Evolutionary conservation across 2,888 invertebrate genomes (phyloP).

Genomic region (Polylopha cassiicola): DNA sequence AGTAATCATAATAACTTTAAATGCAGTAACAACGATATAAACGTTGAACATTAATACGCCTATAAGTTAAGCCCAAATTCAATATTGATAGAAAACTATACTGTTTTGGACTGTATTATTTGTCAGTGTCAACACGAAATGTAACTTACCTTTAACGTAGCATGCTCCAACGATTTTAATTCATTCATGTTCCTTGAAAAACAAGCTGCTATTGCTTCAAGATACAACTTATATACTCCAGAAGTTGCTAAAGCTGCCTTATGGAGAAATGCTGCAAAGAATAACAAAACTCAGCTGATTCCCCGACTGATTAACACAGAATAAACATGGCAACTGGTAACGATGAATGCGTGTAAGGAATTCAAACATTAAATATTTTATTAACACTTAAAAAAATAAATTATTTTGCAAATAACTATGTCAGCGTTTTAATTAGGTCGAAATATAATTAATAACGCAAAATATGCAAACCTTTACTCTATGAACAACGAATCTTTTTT

Average conservation of each 20-base stretch:
- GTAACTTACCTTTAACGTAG: slow-evolving; percentile 89
- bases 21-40: too few species aligned
- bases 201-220: slow-evolving; percentile 15
- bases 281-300: slow-evolving; percentile 76
- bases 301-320: slow-evolving; percentile 15
- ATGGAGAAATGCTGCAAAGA: slow-evolving; percentile 37
- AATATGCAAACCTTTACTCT: slow-evolving; percentile 4
- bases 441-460: slow-evolving; percentile 10
- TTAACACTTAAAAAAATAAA: neutral
- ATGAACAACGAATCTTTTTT: neutral
- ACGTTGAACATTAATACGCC: too few species aligned
- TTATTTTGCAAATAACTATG: neutral
- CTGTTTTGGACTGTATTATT: too few species aligned
- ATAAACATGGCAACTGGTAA: slow-evolving; percentile 22
- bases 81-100: too few species aligned
- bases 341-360: slow-evolving; percentile 2
- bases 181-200: slow-evolving; percentile 84
- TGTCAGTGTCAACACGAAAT: too few species aligned
- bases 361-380: neutral
- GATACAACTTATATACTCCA: slow-evolving; percentile 17
- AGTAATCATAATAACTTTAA: too few species aligned
- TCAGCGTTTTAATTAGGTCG: slow-evolving; percentile 15
- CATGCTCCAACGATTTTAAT: slow-evolving; percentile 95
- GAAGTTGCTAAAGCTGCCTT: slow-evolving; percentile 24
- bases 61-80: too few species aligned